phyloP scores from a whole-genome alignment of 2,797 vertebrate genomes.

The Cygnus olor region DNA sequence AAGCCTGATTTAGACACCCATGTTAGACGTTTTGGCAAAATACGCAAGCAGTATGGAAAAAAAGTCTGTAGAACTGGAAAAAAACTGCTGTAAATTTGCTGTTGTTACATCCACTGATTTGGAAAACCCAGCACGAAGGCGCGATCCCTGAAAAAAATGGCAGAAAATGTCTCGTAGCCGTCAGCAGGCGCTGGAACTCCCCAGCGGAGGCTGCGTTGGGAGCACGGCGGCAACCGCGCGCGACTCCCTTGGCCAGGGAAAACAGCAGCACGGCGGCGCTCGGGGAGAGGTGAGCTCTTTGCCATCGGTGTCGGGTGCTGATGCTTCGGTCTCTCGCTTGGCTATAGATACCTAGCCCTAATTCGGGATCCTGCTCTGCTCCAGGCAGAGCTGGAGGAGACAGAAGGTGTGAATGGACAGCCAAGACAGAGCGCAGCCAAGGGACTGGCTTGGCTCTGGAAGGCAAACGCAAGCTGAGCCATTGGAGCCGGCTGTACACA shows the following conservation, averaged over 20 bases:
- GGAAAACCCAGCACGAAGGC: background rate
- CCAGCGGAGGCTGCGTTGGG: conserved; percentile 42
- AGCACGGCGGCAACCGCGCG: background rate
- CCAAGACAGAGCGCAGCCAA: conserved; percentile 70
- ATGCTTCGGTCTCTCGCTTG: conserved; percentile 25
- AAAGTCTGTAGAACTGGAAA: conserved; percentile 38
- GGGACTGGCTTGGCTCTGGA: conserved; percentile 68
- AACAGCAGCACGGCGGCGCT: background rate
- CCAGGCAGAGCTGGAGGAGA: conserved; percentile 73
- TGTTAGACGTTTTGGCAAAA: conserved; percentile 42
- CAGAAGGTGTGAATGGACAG: conserved; percentile 77
- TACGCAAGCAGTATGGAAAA: conserved; percentile 31
- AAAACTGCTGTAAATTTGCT: conserved; percentile 40
- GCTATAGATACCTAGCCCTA: background rate
- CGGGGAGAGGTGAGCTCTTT: background rate
- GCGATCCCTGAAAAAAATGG: conserved; percentile 47
- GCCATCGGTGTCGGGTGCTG: conserved; percentile 4
- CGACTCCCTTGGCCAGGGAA: background rate
- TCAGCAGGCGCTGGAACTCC: conserved; percentile 21
- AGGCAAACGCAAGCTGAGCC: conserved; percentile 77
- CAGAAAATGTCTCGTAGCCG: background rate
- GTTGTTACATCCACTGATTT: conserved; percentile 34
- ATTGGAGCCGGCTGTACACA: conserved; percentile 75
- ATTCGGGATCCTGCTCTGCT: conserved; percentile 32
- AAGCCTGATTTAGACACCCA: background rate